These are phyloP conservation scores for Chironex yamaguchii DNA, from an alignment of 30 jellyfish, hydroid and myxozoan species.

Conservation along the genomic window DNA sequence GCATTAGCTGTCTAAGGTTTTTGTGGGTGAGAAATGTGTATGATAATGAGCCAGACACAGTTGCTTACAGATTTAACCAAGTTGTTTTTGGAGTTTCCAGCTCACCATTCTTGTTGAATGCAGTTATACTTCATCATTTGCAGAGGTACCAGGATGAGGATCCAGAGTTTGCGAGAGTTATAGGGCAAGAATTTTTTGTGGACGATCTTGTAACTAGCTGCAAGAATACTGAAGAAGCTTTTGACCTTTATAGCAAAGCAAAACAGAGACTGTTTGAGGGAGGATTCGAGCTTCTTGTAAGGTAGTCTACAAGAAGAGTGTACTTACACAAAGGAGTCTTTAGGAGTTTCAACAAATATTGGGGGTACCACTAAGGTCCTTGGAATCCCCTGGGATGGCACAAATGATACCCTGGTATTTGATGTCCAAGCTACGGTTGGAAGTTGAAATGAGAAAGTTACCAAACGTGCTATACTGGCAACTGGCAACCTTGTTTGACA, in stretches of 20 bases:
- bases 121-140: slow-evolving; percentile 9
- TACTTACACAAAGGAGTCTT: slow-evolving; percentile 37
- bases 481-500: slow-evolving; percentile 32
- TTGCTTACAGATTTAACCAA: slow-evolving; percentile 11
- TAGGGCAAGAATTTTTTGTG: background rate
- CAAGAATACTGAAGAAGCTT: slow-evolving; percentile 12
- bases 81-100: slow-evolving; percentile 29
- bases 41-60: slow-evolving; percentile 1
- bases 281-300: slow-evolving; percentile 24
- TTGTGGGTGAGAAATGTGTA: slow-evolving; percentile 3
- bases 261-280: slow-evolving; percentile 15
- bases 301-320: background rate
- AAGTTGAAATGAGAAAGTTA: background rate
- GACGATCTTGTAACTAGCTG: slow-evolving; percentile 31
- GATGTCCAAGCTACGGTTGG: background rate
- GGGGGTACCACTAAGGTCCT: background rate
- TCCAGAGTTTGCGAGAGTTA: slow-evolving; percentile 8
- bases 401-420: background rate
- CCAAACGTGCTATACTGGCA: slow-evolving; percentile 5
- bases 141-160: background rate
- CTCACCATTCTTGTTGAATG: slow-evolving; percentile 35
- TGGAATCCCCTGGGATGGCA: background rate
- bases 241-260: slow-evolving; percentile 21
- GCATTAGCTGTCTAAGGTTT: slow-evolving; percentile 2
- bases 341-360: slow-evolving; percentile 20